These are phyloP conservation scores for Cynopterus brachyotis DNA, from an alignment of 2,113 vertebrate species.

Conservation along the genomic window DNA sequence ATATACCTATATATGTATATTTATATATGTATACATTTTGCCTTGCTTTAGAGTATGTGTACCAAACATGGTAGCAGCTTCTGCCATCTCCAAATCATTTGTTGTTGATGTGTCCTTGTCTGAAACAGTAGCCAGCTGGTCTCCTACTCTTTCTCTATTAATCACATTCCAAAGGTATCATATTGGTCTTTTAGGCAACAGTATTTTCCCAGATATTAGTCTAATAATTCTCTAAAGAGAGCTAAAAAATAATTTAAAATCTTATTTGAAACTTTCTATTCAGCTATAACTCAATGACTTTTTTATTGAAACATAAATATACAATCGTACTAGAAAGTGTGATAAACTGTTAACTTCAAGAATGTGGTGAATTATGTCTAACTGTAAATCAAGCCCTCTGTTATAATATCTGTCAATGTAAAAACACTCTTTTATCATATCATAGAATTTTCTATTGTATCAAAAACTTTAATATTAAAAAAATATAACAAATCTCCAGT, in stretches of 20 bases:
- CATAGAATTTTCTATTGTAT: background rate
- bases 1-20: no score
- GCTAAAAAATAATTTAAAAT: constrained; percentile 1
- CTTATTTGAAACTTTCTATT: background rate
- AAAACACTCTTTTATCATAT: background rate
- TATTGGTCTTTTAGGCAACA: background rate
- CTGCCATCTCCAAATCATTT: background rate
- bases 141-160: background rate
- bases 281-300: background rate
- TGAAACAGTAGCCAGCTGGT: background rate
- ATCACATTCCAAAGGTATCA: background rate
- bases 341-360: constrained; percentile 12
- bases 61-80: background rate
- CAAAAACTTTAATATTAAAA: background rate
- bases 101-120: background rate
- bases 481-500: background rate
- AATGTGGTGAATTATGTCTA: background rate
- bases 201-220: background rate
- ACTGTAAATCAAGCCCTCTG: background rate
- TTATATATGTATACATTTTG: background rate
- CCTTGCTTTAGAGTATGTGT: background rate
- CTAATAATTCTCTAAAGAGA: background rate
- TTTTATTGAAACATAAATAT: constrained; percentile 46
- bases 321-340: background rate
- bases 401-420: background rate